Evolutionary conservation across 1,140 invertebrate species (phyloP).

Genomic region (Aphis craccivora): DNA sequence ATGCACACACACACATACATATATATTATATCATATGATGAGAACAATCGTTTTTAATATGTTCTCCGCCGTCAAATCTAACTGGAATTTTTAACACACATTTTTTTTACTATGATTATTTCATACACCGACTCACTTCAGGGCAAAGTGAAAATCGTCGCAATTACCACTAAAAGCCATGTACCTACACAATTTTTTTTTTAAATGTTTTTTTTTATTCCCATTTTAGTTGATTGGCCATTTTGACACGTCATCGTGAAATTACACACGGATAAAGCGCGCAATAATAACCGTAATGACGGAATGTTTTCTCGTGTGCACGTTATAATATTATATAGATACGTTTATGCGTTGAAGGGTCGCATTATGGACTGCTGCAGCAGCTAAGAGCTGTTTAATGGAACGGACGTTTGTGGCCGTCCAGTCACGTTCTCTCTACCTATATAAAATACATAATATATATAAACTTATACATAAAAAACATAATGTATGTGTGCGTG

Average conservation of each 20-base stretch:
- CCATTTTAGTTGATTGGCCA: constrained; percentile 27
- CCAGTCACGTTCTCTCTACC: constrained; percentile 39
- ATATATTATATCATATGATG: background rate
- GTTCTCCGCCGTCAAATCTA: background rate
- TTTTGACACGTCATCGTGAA: constrained; percentile 57
- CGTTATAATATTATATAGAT: background rate
- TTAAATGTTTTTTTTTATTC: constrained; percentile 9
- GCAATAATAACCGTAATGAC: constrained; percentile 53
- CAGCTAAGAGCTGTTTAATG: constrained; percentile 51
- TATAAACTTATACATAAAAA: constrained; percentile 26
- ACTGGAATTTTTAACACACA: constrained; percentile 20
- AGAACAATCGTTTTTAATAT: background rate
- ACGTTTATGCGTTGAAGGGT: background rate
- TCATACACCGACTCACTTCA: background rate
- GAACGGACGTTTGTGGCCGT: constrained; percentile 24
- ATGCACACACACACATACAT: background rate
- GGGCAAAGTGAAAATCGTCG: constrained; percentile 51
- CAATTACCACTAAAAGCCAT: constrained; percentile 54
- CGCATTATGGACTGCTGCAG: background rate
- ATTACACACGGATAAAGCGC: constrained; percentile 46
- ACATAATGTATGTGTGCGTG: no score
- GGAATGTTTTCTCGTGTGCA: constrained; percentile 37
- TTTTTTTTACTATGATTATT: background rate
- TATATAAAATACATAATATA: background rate
- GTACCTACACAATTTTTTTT: constrained; percentile 31